Percentiles rank a stretch among this genome's conserved stretches.
These are phyloP conservation scores for Griposia aprilina DNA, from an alignment of 2,888 invertebrate species.

Conservation along the genomic window DNA sequence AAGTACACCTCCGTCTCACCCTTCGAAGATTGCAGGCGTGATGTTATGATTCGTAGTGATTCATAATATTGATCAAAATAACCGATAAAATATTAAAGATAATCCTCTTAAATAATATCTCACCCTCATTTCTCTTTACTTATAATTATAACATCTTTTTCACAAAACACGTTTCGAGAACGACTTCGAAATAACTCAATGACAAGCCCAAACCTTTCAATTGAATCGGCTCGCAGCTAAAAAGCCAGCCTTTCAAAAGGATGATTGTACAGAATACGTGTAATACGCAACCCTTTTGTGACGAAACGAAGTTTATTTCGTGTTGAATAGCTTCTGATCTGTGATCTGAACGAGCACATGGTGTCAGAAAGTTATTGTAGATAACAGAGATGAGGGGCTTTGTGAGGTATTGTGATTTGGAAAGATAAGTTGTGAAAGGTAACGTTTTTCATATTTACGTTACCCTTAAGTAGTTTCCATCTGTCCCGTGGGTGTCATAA, in stretches of 20 bases:
- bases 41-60: neutral
- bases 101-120: neutral
- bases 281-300: constrained; percentile 53
- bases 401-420: constrained; percentile 35
- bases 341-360: constrained; percentile 52
- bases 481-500: neutral
- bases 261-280: constrained; percentile 43
- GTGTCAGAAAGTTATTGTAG: constrained; percentile 38
- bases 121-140: neutral
- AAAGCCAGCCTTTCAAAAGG: constrained; percentile 45
- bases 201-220: constrained; percentile 31
- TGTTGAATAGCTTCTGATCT: constrained; percentile 50
- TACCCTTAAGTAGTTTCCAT: neutral
- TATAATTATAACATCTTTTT: neutral
- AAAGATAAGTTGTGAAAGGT: constrained; percentile 38
- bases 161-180: constrained; percentile 28
- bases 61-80: neutral
- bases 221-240: constrained; percentile 52
- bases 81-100: neutral
- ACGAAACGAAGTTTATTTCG: constrained; percentile 60
- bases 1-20: neutral
- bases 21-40: neutral
- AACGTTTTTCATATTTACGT: neutral
- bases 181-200: constrained; percentile 30
- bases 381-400: constrained; percentile 14